Evolutionary conservation across 2,797 vertebrate species (phyloP), one percentile per base, ranked within the genome.

Genomic region (Sebastiscus albofasciatus): DNA sequence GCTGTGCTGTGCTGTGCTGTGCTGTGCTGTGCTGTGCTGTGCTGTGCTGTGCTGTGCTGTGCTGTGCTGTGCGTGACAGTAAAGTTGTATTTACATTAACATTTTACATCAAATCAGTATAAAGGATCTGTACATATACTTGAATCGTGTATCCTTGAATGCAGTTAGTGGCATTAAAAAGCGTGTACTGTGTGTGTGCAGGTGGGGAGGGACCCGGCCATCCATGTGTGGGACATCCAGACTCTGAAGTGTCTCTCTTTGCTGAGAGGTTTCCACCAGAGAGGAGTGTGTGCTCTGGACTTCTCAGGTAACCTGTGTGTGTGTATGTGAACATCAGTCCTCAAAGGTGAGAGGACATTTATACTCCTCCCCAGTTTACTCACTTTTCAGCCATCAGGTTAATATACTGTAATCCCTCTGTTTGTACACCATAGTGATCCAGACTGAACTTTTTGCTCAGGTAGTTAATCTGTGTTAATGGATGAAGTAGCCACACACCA

Each of bases 221-320:
- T 99, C 90, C 98, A 99, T 4, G 93, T 99, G 36, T 99, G 98
- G 98, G 98, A 99, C 88, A 92, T 97, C 20, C 97, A 99, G 84
- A 97, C 96, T 0, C 94, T 99, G 72, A 98, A 97, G 89, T 99
- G 98, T 91, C 93, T 99, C 65, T 99, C 98, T 0, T 62, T 99
- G 29, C 94, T 99, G 79, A 98, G 94, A 92, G 97, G 98, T 39
- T 96, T 97, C 58, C 98, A 99, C 83, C 97, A 97, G 82, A 97
- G 96, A 88, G 98, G 98, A 76, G 97, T 99, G 59, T 98, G 97
- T 71, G 96, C 98, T 0, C 95, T 99, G 12, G 98, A 99, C 88
- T 99, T 99, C 91, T 97, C 98, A 94, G 97, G 98, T 99, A 87
- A 82, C 77, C 2, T 59, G n/a, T 42, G 36, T 39, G 56, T 61